Evolutionary conservation across 1,140 invertebrate species (phyloP).

Genomic region (Ylistrum balloti): DNA sequence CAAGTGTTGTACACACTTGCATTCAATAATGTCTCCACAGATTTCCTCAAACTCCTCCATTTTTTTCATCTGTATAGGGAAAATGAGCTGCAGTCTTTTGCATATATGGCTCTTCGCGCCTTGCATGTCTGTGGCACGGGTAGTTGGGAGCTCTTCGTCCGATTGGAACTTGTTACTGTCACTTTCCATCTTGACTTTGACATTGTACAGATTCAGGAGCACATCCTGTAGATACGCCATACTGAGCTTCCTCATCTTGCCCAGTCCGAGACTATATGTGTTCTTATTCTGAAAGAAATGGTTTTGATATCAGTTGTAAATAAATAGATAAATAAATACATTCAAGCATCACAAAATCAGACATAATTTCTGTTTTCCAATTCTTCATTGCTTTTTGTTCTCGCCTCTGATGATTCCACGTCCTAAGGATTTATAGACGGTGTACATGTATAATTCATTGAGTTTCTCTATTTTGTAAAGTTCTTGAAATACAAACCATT

Average conservation of each 20-base stretch:
- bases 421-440: too few species aligned
- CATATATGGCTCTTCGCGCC: conserved; percentile 41
- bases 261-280: conserved; percentile 58
- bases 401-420: too few species aligned
- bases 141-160: conserved; percentile 56
- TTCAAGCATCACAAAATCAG: too few species aligned
- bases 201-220: conserved; percentile 66
- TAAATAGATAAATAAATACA: too few species aligned
- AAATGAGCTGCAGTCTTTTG: conserved; percentile 52
- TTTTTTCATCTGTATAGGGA: conserved; percentile 35
- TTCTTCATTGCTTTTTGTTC: too few species aligned
- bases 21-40: conserved; percentile 49
- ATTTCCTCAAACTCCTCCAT: conserved; percentile 46
- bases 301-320: too few species aligned
- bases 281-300: conserved; percentile 48
- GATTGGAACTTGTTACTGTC: conserved; percentile 54
- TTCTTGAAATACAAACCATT: too few species aligned
- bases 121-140: conserved; percentile 23
- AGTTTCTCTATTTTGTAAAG: too few species aligned
- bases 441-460: too few species aligned
- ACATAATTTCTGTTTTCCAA: too few species aligned
- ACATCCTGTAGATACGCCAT: conserved; percentile 64
- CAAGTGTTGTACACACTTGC: conserved; percentile 46
- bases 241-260: conserved; percentile 62
- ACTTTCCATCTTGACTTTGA: conserved; percentile 60